A percentile compares a stretch with the other conserved stretches of the same genome.
phyloP scores from a whole-genome alignment of 2,888 invertebrate genomes.

The Gastrophysa polygoni region DNA sequence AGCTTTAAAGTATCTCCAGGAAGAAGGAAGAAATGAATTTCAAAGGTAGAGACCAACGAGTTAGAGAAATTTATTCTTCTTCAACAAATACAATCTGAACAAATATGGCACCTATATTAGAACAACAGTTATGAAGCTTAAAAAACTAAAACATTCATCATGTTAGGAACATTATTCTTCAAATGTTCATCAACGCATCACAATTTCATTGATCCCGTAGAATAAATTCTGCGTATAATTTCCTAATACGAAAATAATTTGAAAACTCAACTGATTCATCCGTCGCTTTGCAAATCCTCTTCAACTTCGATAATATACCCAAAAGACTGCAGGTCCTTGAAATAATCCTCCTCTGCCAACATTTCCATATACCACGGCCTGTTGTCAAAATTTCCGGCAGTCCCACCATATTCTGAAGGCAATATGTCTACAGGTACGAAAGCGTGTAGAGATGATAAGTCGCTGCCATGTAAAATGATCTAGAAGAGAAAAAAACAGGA shows the following conservation, averaged over 20 bases:
- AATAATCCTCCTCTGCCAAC: conserved; percentile 56
- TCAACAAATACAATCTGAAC: not conserved
- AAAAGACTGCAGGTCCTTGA: conserved; percentile 50
- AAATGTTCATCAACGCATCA: not conserved
- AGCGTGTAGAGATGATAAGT: conserved; percentile 62
- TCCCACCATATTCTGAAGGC: conserved; percentile 69
- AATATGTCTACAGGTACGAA: conserved; percentile 61
- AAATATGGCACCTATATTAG: not conserved
- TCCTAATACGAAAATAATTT: not conserved
- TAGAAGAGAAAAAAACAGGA: conserved; percentile 38
- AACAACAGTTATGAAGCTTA: not conserved
- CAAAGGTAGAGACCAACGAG: too few relatives aligned
- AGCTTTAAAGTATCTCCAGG: too few relatives aligned
- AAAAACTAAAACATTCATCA: not conserved
- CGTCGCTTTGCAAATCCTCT: not conserved
- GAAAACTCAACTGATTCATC: too few relatives aligned
- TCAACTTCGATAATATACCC: conserved; percentile 48
- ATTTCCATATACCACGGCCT: conserved; percentile 54
- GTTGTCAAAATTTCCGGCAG: conserved; percentile 54
- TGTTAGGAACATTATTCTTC: not conserved
- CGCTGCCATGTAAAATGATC: conserved; percentile 64
- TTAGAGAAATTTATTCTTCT: not conserved
- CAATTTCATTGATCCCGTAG: not conserved
- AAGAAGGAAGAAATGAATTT: too few relatives aligned
- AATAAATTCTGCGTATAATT: too few relatives aligned